Base-by-base conservation (phyloP, 2,113 vertebrate species). In the Agapornis roseicollis region DNA sequence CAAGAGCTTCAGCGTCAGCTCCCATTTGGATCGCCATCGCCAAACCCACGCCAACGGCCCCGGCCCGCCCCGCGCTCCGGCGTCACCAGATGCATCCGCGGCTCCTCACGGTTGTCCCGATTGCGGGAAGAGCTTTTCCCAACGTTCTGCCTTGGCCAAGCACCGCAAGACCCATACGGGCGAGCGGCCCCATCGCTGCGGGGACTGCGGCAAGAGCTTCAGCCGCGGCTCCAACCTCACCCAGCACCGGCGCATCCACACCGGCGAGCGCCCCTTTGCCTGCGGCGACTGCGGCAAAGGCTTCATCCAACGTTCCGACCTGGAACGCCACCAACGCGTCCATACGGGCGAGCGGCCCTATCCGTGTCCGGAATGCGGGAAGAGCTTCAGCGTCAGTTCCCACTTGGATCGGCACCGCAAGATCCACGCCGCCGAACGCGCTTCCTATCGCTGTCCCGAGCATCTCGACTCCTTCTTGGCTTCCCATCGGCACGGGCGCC, bases 211-310 rank as follows among this genome's bases (percentile, higher is more conserved):
- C 0, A 96, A 96, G 29, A 37, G 95, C 76, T 96, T 96, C 86
- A 95, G 91, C 4, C 93, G 94, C 3, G 71, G 95, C 2, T 95
- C 97, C 89, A 97, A 96, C 93, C 86, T 98, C 15, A 92, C 94
- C 11, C 96, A 96, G 55, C 97, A 97, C 60, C 97, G 93, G 50
- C 88, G 60, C 1, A 93, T 96, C 56, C 97, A 97, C 23, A 90
- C 76, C 0, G 89, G 86, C 0, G 71, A 95, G 5, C 76, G 70
- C 9, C 90, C 94, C 1, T 93, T 89, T 13, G 42, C 63, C 10
- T 96, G 95, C 12, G 18, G 60, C 3, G 60, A 91, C 2, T 96
- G 95, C 6, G 79, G 95, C 27, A 95, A 96, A 11, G 74, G 93
- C 0, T 96, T 96, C 82, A 91, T 93, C 81, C 95, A 95, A 1